Evolutionary conservation across 2,797 vertebrate genomes (phyloP).

Genomic region (Syndactyla subalaris): DNA sequence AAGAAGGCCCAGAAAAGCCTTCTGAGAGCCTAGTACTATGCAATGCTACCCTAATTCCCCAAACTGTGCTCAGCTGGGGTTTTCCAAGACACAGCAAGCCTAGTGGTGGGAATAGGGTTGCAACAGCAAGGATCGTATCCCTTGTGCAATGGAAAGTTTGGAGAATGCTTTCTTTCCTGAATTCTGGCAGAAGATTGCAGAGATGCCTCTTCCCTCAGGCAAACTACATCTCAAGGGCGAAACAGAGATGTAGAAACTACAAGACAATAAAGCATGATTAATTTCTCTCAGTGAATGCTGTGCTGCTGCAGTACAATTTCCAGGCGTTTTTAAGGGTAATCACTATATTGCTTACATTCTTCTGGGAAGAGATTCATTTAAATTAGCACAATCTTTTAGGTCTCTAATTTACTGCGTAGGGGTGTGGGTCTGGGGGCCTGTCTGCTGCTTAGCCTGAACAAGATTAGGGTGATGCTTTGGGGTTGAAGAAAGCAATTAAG

Average conservation of each 20-base stretch:
- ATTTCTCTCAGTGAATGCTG: not conserved
- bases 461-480: not conserved
- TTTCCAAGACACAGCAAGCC: not conserved
- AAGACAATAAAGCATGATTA: not conserved
- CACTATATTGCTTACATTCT: slow-evolving; percentile 13
- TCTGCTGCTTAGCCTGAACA: not conserved
- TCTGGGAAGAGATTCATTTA: slow-evolving; percentile 20
- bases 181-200: not conserved
- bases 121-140: not conserved
- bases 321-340: not conserved
- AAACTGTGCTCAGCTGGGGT: not conserved
- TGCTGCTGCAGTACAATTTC: not conserved
- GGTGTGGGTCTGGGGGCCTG: not conserved
- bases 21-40: not conserved
- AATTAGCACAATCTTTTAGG: not conserved
- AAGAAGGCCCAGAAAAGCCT: not conserved
- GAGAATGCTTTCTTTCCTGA: not conserved
- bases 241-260: slow-evolving; percentile 11
- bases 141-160: slow-evolving; percentile 45
- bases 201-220: not conserved
- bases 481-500: not conserved
- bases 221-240: not conserved
- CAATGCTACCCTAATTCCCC: not conserved
- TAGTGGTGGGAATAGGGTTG: not conserved
- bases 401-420: not conserved